Conservation (phyloP, 1,140 invertebrate genomes). For the Plutomurus gul region DNA sequence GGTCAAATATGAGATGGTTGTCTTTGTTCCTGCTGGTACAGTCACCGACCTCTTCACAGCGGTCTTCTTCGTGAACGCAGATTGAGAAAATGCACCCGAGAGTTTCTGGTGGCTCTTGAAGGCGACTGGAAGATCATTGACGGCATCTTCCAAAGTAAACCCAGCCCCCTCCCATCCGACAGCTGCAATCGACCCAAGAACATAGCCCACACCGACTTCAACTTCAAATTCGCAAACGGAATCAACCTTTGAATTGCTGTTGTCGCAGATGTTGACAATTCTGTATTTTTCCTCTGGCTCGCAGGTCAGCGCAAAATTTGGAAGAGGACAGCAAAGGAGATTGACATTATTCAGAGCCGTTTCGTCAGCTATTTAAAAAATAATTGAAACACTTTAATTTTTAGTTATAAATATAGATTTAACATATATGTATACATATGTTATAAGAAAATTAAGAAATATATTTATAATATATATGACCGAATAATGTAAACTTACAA, state of each 20-base stretch:
- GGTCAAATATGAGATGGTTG: conserved; percentile 6
- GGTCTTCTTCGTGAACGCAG: background rate
- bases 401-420: too few species aligned
- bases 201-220: background rate
- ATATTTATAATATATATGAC: too few species aligned
- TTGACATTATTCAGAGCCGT: background rate
- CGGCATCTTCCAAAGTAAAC: background rate
- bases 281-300: background rate
- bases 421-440: too few species aligned
- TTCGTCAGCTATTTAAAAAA: background rate
- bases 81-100: background rate
- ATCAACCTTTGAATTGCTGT: background rate
- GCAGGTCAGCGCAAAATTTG: background rate
- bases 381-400: background rate
- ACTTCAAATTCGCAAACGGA: background rate
- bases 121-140: background rate
- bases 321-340: background rate
- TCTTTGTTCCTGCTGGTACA: background rate
- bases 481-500: background rate
- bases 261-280: background rate
- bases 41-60: background rate
- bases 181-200: background rate
- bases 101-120: background rate
- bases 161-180: background rate
- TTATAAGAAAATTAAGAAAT: too few species aligned